Base-by-base conservation (phyloP, 2,797 vertebrate genomes). In the Crenichthys baileyi region DNA sequence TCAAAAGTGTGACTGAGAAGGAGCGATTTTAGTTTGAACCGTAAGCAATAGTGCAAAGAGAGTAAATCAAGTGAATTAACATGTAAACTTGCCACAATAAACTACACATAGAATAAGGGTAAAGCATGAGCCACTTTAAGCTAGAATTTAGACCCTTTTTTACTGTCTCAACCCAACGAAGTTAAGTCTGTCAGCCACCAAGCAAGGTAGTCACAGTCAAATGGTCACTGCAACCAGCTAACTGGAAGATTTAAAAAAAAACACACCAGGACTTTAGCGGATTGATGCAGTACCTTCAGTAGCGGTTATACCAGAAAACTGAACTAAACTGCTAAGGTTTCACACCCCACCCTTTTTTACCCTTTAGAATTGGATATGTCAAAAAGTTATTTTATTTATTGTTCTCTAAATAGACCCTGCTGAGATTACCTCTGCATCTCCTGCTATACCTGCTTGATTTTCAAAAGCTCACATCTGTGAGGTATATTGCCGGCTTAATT, bases 51-150 rank as follows among this genome's bases (percentile, higher is more conserved):
- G 13, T 16, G 16, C 26, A 85, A 82, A 82, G 36, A 24, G 56
- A 75, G 73, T 72, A 82, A 86, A 90, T 85, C 61, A 82, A 77
- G 61, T 74, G 86, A 89, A 90, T 65, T 67, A 88, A 76, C 61
- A 90, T 91, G 85, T 72, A 87, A 86, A 91, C 90, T 11, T 53
- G 6, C 74, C 5, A 65, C 50, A 1, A 1, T 72, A 8, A 75
- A 75, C 76, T 55, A 80, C 46, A 67, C 44, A 44, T 3, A 18
- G 3, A 63, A 56, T 12, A 53, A 75, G 41, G 78, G 53, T 72
- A 74, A 82, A 77, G 81, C 8, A 9, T 61, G 70, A 46, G 73
- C 22, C 11, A 15, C 39, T n/a, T 46, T 46, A 70, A 48, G 2
- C 6, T 48, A 15, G 44, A 48, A 70, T 70, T 7, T 70, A 4